These are phyloP conservation scores for Gephyroberyx darwinii DNA, from an alignment of 2,797 vertebrate genomes.

Conservation along the genomic window DNA sequence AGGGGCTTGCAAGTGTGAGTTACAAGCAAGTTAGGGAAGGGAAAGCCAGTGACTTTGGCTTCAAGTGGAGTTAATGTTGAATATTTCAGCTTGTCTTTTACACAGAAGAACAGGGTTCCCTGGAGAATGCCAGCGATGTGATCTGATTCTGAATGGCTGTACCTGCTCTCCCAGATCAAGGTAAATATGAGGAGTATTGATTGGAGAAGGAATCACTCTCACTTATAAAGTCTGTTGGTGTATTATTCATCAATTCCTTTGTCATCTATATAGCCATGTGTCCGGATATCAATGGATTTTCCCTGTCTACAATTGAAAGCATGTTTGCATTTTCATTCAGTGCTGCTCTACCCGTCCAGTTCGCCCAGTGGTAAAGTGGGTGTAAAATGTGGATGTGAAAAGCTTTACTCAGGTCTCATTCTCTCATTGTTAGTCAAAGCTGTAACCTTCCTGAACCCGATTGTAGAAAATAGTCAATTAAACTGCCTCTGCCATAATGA, in stretches of 20 bases:
- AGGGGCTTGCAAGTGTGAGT: conserved; percentile 19
- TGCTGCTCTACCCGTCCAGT: conserved; percentile 44
- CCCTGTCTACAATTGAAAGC: conserved; percentile 67
- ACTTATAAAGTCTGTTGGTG: conserved; percentile 68
- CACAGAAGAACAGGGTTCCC: conserved; percentile 48
- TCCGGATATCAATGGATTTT: conserved; percentile 60
- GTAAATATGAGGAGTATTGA: conserved; percentile 72
- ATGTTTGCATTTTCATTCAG: conserved; percentile 63
- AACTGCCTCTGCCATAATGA: not conserved
- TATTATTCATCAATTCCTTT: conserved; percentile 76
- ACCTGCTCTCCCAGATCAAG: conserved; percentile 71
- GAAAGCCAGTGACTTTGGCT: conserved; percentile 65
- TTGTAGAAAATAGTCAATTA: conserved; percentile 8
- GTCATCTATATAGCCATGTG: conserved; percentile 53
- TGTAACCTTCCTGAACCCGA: conserved; percentile 15
- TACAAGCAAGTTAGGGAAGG: conserved; percentile 45
- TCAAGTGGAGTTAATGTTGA: conserved; percentile 71
- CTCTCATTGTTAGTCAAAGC: conserved; percentile 37
- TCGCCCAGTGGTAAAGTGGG: conserved; percentile 58
- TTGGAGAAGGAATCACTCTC: conserved; percentile 72
- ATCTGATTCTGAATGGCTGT: conserved; percentile 69
- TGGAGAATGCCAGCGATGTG: conserved; percentile 59
- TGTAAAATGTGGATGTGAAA: conserved; percentile 34
- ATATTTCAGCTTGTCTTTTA: conserved; percentile 65
- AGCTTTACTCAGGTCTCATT: conserved; percentile 40